Evolutionary conservation across 2,888 invertebrate species (phyloP).

Genomic region (Cheilosia impressa): DNA sequence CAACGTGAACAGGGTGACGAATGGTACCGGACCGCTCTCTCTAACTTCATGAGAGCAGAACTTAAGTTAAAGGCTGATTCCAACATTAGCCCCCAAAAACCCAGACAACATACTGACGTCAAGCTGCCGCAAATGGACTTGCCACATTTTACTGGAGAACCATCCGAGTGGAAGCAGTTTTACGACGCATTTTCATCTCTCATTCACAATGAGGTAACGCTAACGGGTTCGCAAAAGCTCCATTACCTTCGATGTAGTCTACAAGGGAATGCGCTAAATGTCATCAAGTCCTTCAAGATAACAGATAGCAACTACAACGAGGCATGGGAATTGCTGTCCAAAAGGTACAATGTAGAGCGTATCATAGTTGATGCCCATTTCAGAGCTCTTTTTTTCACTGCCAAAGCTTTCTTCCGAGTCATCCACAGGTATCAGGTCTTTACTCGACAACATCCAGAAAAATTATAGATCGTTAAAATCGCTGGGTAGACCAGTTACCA

Average conservation of each 20-base stretch:
- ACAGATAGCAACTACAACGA: conserved; percentile 14
- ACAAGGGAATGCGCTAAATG: background rate
- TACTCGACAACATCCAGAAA: conserved; percentile 7
- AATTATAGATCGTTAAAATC: conserved; percentile 16
- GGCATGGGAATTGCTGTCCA: conserved; percentile 6
- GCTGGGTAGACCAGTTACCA: too few relatives aligned
- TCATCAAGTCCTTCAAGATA: conserved; percentile 2
- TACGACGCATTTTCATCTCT: too few relatives aligned
- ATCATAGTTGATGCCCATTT: conserved; percentile 9
- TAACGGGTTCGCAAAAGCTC: background rate
- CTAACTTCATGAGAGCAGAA: background rate
- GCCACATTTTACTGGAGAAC: background rate
- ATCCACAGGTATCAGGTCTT: background rate
- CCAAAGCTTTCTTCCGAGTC: too few relatives aligned
- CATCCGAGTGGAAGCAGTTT: background rate
- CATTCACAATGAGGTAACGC: background rate
- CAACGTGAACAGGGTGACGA: conserved; percentile 1
- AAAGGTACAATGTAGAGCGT: conserved; percentile 4
- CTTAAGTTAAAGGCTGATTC: background rate
- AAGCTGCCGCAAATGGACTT: background rate
- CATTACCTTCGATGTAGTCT: conserved; percentile 2
- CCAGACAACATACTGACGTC: background rate
- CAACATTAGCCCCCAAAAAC: background rate
- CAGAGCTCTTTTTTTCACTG: background rate
- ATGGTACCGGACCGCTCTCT: background rate